Evolutionary conservation across 1,140 invertebrate genomes (phyloP), one percentile per base, ranked within the genome.

Genomic region (Penaeus indicus): DNA sequence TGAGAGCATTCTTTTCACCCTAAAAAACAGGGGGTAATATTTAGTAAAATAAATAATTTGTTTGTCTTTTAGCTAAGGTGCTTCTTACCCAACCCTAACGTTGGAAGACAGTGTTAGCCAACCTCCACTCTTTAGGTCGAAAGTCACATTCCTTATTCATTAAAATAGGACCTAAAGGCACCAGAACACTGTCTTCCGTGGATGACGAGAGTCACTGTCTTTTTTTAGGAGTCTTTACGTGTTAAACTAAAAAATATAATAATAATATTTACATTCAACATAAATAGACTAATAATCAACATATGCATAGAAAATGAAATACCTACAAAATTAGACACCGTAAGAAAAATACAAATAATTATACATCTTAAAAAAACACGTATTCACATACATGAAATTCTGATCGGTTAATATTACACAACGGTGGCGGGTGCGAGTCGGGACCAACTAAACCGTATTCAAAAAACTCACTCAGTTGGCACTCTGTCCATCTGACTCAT

Each of bases 151-250:
- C 87, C 87, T 78, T 82, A 79, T 72, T 38, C 21, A 27, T 54
- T 54, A 38, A 27, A 77, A 25, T 84, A 25, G 54, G 87, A 84
- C 87, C 87, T 84, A 84, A 84, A 82, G 84, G 72, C 82, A 78
- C 81, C 72, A 27, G 42, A 88, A 84, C 87, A 88, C 87, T 84
- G 82, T 83, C 87, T 88, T 88, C 87, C 42, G 22, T 83, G 69
- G 69, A 63, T 88, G 87, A 88, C 87, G 84, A 88, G 87, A 88
- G 62, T 88, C 61, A 72, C 47, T 88, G 87, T 88, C 87, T 88
- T 88, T 88, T 88, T 78, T 63, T 78, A 84, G 87, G 87, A 88
- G 87, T 88, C 81, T 88, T 84, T 84, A 78, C 72, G 84, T 88
- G 87, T 88, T 88, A 88, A 84, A 88, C 69, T 84, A 84, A 84